Conservation (phyloP, 2,797 vertebrate genomes). For the Urocyon cinereoargenteus region DNA sequence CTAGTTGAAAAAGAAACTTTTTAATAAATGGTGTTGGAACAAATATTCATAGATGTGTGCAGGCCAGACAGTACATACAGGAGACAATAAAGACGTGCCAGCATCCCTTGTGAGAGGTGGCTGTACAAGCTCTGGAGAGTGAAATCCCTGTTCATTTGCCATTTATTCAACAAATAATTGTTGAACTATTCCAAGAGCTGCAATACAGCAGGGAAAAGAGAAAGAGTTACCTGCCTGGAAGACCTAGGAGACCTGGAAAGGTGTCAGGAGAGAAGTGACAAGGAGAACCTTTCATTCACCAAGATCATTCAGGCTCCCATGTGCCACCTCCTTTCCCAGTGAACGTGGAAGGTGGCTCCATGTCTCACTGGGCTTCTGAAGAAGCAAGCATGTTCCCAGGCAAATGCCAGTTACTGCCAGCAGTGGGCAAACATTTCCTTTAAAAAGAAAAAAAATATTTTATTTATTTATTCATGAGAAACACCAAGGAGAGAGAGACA, state of each 20-base stretch:
- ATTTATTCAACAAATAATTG: background rate
- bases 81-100: background rate
- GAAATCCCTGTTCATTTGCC: background rate
- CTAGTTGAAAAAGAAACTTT: background rate
- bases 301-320: background rate
- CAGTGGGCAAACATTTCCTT: background rate
- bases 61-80: background rate
- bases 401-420: background rate
- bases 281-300: background rate
- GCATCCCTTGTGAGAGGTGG: too few species aligned
- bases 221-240: too few species aligned
- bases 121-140: too few species aligned
- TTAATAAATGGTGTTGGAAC: background rate
- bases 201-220: background rate
- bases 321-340: background rate
- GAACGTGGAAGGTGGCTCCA: background rate
- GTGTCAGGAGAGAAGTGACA: background rate
- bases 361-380: background rate
- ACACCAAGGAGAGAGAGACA: too few species aligned
- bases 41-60: too few species aligned
- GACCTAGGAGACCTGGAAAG: background rate
- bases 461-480: too few species aligned
- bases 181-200: background rate
- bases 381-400: background rate
- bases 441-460: too few species aligned